Evolutionary conservation across 2,113 vertebrate species (phyloP).

Genomic region (Erinaceus europaeus): DNA sequence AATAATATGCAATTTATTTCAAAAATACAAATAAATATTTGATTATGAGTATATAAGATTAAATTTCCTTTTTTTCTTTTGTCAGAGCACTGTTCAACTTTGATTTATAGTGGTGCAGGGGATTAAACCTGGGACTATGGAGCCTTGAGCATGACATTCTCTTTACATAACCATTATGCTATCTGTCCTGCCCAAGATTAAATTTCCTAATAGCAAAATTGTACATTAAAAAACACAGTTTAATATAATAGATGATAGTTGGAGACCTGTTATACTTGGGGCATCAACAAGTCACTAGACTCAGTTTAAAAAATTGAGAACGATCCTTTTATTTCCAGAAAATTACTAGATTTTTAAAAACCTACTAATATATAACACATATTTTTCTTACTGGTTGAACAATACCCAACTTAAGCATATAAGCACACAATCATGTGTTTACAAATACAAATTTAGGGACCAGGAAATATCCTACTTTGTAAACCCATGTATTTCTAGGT

Average conservation of each 20-base stretch:
- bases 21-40: background rate
- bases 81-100: too few relatives aligned
- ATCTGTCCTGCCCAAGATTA: too few relatives aligned
- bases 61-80: too few relatives aligned
- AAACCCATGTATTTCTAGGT: too few relatives aligned
- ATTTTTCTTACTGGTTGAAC: too few relatives aligned
- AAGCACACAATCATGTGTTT: too few relatives aligned
- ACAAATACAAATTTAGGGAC: too few relatives aligned
- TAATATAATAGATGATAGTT: background rate
- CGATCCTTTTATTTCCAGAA: background rate
- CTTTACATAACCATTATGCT: too few relatives aligned
- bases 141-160: too few relatives aligned
- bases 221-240: background rate
- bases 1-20: background rate
- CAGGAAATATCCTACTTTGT: too few relatives aligned
- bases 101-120: too few relatives aligned
- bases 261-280: background rate
- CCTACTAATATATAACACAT: background rate
- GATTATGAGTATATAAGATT: background rate
- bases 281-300: background rate
- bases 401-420: background rate
- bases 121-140: too few relatives aligned
- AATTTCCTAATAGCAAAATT: background rate
- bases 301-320: background rate
- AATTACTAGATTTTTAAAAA: background rate